phyloP scores from a whole-genome alignment of 1,140 invertebrate species.

The Cheumatopsyche charites region DNA sequence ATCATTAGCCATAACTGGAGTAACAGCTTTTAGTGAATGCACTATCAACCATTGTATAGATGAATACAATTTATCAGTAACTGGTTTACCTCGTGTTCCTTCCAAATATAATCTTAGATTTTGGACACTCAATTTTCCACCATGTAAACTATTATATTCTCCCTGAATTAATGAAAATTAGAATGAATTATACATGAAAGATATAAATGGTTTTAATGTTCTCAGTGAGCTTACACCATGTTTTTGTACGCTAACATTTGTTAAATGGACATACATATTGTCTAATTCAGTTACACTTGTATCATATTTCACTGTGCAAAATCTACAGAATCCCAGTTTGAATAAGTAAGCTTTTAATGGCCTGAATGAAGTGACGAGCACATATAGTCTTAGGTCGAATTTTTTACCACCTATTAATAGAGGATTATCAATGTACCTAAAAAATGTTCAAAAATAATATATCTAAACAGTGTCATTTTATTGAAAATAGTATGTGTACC shows the following conservation, averaged over 20 bases:
- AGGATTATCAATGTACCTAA: conserved; percentile 83
- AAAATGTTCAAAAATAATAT: conserved; percentile 27
- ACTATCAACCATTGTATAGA: conserved; percentile 90
- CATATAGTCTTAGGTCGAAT: conserved; percentile 84
- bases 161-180: conserved; percentile 67
- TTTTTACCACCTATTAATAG: conserved; percentile 87
- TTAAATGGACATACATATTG: conserved; percentile 88
- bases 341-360: conserved; percentile 85
- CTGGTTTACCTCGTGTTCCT: conserved; percentile 86
- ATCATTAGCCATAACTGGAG: conserved; percentile 80
- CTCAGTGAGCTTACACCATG: conserved; percentile 72
- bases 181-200: no score
- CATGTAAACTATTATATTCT: conserved; percentile 93
- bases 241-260: conserved; percentile 87
- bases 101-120: conserved; percentile 90
- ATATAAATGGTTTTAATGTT: no score
- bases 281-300: conserved; percentile 79
- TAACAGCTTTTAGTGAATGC: conserved; percentile 82
- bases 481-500: no score
- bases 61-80: conserved; percentile 82
- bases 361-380: conserved; percentile 81
- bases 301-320: conserved; percentile 82
- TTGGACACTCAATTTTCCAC: conserved; percentile 92
- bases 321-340: conserved; percentile 80
- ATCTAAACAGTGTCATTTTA: background rate